A percentile compares a stretch with the other conserved stretches of the same genome.
Conservation (phyloP, 1,140 invertebrate genomes). For the Nebria ingens region DNA sequence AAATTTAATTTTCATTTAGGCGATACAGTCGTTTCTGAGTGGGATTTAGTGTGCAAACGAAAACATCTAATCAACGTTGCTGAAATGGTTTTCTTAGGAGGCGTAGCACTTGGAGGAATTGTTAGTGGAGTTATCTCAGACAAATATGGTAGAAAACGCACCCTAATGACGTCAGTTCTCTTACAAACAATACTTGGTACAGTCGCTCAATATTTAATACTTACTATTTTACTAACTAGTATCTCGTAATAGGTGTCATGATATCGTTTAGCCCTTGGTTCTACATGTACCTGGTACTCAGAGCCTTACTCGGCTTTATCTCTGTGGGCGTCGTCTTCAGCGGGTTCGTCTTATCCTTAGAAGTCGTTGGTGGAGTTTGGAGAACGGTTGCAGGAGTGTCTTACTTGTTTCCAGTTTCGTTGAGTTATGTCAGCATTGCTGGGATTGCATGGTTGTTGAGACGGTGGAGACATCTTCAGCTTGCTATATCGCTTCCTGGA, state of each 20-base stretch:
- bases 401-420: slow-evolving; percentile 58
- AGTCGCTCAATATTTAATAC: slow-evolving; percentile 1
- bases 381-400: slow-evolving; percentile 60
- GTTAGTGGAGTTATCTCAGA: slow-evolving; percentile 61
- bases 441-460: slow-evolving; percentile 57
- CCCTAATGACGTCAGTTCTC: slow-evolving; percentile 55
- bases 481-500: slow-evolving; percentile 58
- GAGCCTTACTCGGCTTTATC: slow-evolving; percentile 53
- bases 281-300: slow-evolving; percentile 48
- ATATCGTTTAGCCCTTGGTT: slow-evolving; percentile 53
- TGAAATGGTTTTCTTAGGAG: slow-evolving; percentile 57
- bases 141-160: slow-evolving; percentile 63
- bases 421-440: slow-evolving; percentile 62
- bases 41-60: slow-evolving; percentile 53
- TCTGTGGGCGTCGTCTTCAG: slow-evolving; percentile 63
- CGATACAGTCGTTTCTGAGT: slow-evolving; percentile 52
- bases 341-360: slow-evolving; percentile 59
- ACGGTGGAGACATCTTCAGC: slow-evolving; percentile 61
- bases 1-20: slow-evolving; percentile 32
- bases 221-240: background rate
- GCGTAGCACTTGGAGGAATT: slow-evolving; percentile 56
- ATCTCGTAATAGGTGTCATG: slow-evolving; percentile 37
- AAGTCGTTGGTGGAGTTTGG: slow-evolving; percentile 63
- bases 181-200: slow-evolving; percentile 54
- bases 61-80: slow-evolving; percentile 49